phyloP scores from a whole-genome alignment of 53 echinoderm and acorn worm genomes.

The Patiria pectinifera region DNA sequence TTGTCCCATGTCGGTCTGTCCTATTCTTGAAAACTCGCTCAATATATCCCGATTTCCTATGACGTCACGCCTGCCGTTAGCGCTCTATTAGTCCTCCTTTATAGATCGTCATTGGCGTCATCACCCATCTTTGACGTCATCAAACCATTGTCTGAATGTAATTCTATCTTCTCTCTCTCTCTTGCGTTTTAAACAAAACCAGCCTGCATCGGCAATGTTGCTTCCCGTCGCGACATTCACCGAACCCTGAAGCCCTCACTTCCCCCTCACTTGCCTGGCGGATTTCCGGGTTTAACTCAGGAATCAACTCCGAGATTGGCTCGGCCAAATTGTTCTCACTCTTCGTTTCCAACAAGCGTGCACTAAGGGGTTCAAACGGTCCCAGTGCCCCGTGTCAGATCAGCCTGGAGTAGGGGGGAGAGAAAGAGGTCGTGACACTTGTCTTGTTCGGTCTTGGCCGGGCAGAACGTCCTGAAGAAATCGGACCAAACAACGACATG shows the following conservation, averaged over 20 bases:
- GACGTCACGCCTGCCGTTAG: neutral
- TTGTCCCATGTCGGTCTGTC: neutral
- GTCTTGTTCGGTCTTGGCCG: too few species aligned
- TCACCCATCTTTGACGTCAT: neutral
- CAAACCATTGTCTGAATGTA: neutral
- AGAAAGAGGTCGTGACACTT: too few species aligned
- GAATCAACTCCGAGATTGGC: too few species aligned
- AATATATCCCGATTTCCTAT: neutral
- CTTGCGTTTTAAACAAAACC: neutral
- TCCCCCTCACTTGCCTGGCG: neutral
- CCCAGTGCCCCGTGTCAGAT: too few species aligned
- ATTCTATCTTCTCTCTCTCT: neutral
- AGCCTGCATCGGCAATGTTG: neutral
- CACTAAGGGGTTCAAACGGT: too few species aligned
- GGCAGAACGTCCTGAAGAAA: too few species aligned
- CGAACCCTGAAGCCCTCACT: neutral
- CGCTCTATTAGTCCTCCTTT: neutral
- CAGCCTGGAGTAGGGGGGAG: too few species aligned
- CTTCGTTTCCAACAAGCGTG: too few species aligned
- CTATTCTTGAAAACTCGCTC: neutral
- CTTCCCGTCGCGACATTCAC: neutral
- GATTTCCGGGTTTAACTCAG: too few species aligned
- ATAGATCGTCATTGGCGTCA: neutral
- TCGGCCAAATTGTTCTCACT: too few species aligned
- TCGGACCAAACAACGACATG: neutral